Evolutionary conservation across 2,113 vertebrate species (phyloP), one percentile per base, ranked within the genome.

Genomic region (Thymallus thymallus): DNA sequence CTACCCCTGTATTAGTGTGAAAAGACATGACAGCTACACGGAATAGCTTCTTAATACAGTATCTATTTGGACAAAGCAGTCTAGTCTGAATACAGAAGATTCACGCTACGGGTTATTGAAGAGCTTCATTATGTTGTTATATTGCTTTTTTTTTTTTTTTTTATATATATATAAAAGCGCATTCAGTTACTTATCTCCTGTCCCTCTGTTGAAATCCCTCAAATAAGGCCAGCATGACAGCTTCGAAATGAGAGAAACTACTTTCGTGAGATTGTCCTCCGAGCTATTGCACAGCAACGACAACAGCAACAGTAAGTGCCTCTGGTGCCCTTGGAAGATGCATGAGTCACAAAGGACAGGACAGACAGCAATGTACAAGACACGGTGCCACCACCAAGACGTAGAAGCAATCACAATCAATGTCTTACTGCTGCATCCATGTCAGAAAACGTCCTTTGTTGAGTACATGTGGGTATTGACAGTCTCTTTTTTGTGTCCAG

Each of bases 401-500:
- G 9, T 72, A 75, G 75, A 82, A 79, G 75, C 78, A 86, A 86
- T 89, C 88, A 88, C 80, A 81, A 85, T 81, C 82, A 73, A 78
- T 82, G 79, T 82, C 78, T 68, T 64, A 55, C 70, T 1, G 22
- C 76, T 5, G 74, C 51, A 13, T 58, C 35, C 67, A 1, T 68
- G 71, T 77, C 81, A 83, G 29, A 80, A 77, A 78, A 41, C 35
- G 10, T 41, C 48, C 48, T 51, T 51, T 1, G 48, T 51, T 18
- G 12, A 18, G 48, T 41, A 41, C 35, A 41, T 41, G 35, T 41
- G 35, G 9, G 35, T 41, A 41, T 41, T 7, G 35, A 5, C 48
- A 3, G 48, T 14, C 16, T 51, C n/a, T 51, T 51, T 18, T 18
- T 51, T 5, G 46, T 48, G 46, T 48, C 4, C 46, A 48, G 46